Evolutionary conservation across 2,888 invertebrate genomes (phyloP).

Genomic region (Isoperla grammatica): DNA sequence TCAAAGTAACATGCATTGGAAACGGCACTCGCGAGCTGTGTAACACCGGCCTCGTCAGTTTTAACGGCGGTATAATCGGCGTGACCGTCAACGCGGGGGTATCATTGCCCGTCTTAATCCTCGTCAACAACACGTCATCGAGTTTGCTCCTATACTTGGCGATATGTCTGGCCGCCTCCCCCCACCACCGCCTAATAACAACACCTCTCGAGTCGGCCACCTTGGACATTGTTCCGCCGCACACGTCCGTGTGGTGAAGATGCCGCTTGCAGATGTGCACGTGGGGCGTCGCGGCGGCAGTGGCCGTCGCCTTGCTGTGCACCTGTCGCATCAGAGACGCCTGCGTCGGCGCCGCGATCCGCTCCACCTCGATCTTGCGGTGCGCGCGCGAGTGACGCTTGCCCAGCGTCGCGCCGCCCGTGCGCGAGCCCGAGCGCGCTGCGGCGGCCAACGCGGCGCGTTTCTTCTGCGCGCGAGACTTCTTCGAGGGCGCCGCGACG

Average conservation of each 20-base stretch:
- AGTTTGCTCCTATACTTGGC: background rate
- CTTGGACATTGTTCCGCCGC: background rate
- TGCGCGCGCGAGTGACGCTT: slow-evolving; percentile 1
- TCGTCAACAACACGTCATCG: background rate
- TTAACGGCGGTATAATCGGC: slow-evolving; percentile 3
- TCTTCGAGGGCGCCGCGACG: background rate
- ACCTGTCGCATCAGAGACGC: slow-evolving; percentile 47
- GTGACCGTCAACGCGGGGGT: no score
- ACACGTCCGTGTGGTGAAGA: background rate
- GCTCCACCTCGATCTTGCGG: slow-evolving; percentile 48
- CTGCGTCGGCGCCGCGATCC: slow-evolving; percentile 61
- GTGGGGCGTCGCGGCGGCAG: slow-evolving; percentile 37
- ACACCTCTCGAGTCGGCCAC: slow-evolving; percentile 12
- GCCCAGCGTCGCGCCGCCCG: background rate
- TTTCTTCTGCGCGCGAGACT: background rate
- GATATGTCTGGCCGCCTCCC: slow-evolving; percentile 22
- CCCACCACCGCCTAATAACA: slow-evolving; percentile 29
- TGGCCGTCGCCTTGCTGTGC: background rate
- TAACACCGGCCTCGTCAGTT: slow-evolving; percentile 5
- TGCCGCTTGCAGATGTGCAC: slow-evolving; percentile 37
- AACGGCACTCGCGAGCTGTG: slow-evolving; percentile 14
- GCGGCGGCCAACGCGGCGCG: background rate
- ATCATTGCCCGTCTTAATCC: slow-evolving; percentile 5
- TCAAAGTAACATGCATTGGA: slow-evolving; percentile 19
- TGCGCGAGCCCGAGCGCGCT: background rate